Evolutionary conservation across 2,797 vertebrate species (phyloP).

Genomic region (Poecile montanus): DNA sequence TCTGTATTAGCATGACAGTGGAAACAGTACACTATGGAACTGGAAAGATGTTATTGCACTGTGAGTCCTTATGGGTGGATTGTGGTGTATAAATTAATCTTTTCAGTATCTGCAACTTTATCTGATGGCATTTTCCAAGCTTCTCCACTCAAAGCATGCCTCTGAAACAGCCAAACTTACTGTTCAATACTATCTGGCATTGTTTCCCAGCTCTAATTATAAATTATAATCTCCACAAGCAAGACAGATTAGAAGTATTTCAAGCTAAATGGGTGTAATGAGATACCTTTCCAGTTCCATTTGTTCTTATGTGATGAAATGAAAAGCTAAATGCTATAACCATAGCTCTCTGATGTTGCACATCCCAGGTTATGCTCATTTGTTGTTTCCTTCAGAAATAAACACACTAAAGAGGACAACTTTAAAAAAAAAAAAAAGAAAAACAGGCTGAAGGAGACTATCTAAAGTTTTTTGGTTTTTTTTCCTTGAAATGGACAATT

Average conservation of each 20-base stretch:
- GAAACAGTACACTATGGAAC: background rate
- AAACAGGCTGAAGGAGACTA: background rate
- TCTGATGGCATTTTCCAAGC: background rate
- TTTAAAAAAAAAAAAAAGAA: background rate
- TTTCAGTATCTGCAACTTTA: background rate
- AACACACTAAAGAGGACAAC: background rate
- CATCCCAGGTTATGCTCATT: background rate
- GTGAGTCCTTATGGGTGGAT: background rate
- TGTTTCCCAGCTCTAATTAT: slow-evolving; percentile 48
- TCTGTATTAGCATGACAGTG: background rate
- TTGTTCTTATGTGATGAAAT: slow-evolving; percentile 28
- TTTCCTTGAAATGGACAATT: background rate
- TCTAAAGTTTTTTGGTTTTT: background rate
- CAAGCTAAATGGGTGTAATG: slow-evolving; percentile 39
- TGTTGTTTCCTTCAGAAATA: background rate
- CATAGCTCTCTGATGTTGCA: background rate
- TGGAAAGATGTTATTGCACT: background rate
- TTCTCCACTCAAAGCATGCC: background rate
- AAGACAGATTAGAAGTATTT: slow-evolving; percentile 51
- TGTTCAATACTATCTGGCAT: background rate
- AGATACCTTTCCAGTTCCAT: slow-evolving; percentile 55
- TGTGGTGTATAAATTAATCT: background rate
- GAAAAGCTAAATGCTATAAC: background rate
- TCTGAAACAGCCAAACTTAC: background rate
- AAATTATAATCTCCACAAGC: slow-evolving; percentile 47